phyloP scores from a whole-genome alignment of 2,797 vertebrate species.

The Hylomyscus alleni region DNA sequence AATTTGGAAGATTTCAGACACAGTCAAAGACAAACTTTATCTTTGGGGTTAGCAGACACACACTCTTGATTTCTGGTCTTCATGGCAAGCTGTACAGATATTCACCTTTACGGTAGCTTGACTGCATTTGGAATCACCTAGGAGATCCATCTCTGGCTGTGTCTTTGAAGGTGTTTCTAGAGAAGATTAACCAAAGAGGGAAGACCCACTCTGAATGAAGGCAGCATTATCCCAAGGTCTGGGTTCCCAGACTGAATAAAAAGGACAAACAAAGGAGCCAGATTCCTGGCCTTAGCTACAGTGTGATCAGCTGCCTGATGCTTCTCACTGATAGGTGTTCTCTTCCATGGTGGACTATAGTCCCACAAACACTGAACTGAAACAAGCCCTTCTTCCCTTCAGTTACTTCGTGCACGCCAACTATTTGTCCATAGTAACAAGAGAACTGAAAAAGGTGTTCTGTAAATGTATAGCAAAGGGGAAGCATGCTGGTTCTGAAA shows the following conservation, averaged over 20 bases:
- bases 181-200: neutral
- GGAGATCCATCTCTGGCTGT: neutral
- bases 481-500: neutral
- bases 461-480: neutral
- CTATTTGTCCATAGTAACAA: neutral
- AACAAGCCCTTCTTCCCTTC: neutral
- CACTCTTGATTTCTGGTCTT: slow-evolving; percentile 10
- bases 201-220: neutral
- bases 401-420: neutral
- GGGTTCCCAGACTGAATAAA: neutral
- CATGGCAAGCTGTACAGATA: neutral
- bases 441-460: neutral
- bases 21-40: neutral
- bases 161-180: neutral
- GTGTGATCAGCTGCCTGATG: neutral
- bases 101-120: neutral
- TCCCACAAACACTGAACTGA: neutral
- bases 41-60: neutral
- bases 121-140: neutral
- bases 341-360: no score
- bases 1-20: slow-evolving; percentile 57
- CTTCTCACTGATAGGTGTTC: neutral
- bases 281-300: neutral
- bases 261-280: neutral
- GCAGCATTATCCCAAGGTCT: neutral